Percentiles rank a stretch among this genome's conserved stretches.
phyloP scores from a whole-genome alignment of 2,888 invertebrate genomes.

The Volucella zonaria region DNA sequence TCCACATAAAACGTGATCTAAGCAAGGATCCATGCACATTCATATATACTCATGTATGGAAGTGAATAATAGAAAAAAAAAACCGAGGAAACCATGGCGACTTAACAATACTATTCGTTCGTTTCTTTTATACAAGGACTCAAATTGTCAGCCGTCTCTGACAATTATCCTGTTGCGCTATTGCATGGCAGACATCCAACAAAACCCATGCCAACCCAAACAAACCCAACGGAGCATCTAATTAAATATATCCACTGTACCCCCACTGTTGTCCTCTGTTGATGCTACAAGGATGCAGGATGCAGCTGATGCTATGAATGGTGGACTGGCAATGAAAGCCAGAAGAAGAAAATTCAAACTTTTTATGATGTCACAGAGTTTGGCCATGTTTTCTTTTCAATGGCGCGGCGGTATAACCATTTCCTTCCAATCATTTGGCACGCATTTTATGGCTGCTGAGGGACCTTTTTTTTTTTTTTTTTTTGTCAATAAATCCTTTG shows the following conservation, averaged over 20 bases:
- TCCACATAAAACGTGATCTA: no score
- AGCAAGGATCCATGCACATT: no score
- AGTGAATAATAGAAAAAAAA: slow-evolving; percentile 16
- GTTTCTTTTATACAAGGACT: slow-evolving; percentile 35
- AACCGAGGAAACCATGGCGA: slow-evolving; percentile 52
- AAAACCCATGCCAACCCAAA: no score
- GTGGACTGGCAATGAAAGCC: neutral
- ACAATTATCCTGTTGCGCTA: slow-evolving; percentile 40
- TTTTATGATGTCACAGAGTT: neutral
- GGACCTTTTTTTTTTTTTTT: neutral
- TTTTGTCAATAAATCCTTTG: slow-evolving; percentile 13
- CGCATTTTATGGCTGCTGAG: neutral
- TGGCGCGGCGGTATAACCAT: neutral
- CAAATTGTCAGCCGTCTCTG: slow-evolving; percentile 3
- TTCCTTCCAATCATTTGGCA: slow-evolving; percentile 6
- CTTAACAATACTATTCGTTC: slow-evolving; percentile 6
- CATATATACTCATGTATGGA: neutral
- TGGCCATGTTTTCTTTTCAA: no score
- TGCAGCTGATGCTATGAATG: slow-evolving; percentile 17
- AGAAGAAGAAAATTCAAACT: slow-evolving; percentile 16
- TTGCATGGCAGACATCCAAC: slow-evolving; percentile 3
- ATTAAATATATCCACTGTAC: slow-evolving; percentile 58
- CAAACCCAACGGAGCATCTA: slow-evolving; percentile 53
- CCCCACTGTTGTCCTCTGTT: neutral
- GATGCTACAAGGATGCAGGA: slow-evolving; percentile 15